Base-by-base conservation (phyloP, 1,140 invertebrate genomes). In the Trichoplusia ni region DNA sequence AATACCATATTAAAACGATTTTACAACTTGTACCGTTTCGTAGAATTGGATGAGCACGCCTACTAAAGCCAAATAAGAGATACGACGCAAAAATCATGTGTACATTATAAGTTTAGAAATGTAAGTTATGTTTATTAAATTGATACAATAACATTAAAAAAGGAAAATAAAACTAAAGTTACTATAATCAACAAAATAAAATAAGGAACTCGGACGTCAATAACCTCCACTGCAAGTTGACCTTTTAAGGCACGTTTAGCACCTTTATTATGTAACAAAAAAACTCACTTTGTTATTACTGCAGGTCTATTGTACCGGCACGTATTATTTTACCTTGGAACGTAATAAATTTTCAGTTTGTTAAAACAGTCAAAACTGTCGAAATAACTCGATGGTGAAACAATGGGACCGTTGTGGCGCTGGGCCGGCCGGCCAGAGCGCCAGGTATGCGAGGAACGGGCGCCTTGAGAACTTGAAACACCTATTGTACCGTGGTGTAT, bases 401-500 rank as follows among this genome's bases (percentile, higher is more conserved):
- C 80, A 83, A 82, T 81, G 69, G 72, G 54, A 64, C 59, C 61
- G 66, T 75, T 77, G 73, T 73, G 9, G 16, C 59, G 56, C 40
- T 23, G 42, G 19, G 42, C 8, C 2, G n/a, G 13, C 14, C 37
- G 37, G 59, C 54, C 54, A 21, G 63, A 38, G 35, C 25, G 64
- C 33, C 65, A 80, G 67, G 74, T 75, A 80, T 75, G 77, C 60
- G 47, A 54, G 47, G 64, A 62, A 60, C 46, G 54, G 61, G 71
- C 61, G 59, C 70, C 72, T 74, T 67, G 54, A 64, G 46, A 65
- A 67, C 60, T 67, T 62, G 60, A 67, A 76, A 78, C 71, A 58
- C 69, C 79, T 80, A 81, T 82, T 82, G 77, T 81, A 72, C 54
- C 64, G 67, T 77, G 71, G 46, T 75, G 67, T 77, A 79, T 74